phyloP scores from a whole-genome alignment of 2,888 invertebrate genomes.

The Pomacea canaliculata region DNA sequence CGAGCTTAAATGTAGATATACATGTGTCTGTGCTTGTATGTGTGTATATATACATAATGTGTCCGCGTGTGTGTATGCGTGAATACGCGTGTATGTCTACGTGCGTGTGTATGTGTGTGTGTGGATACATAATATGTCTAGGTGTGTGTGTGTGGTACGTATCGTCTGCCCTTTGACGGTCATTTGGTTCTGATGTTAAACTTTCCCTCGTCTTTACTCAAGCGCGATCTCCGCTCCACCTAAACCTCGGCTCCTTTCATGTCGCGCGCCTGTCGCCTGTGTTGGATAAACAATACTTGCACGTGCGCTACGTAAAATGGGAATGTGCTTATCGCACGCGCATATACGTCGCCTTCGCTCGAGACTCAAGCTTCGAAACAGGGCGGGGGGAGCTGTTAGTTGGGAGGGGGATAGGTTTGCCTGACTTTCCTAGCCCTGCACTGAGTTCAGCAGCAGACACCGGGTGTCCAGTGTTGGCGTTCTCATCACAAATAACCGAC shows the following conservation, averaged over 20 bases:
- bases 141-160: neutral
- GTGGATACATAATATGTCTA: too few relatives aligned
- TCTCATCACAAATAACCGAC: too few relatives aligned
- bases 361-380: too few relatives aligned
- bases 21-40: neutral
- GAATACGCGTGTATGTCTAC: neutral
- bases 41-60: neutral
- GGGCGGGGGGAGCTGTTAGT: too few relatives aligned
- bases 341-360: too few relatives aligned
- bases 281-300: slow-evolving; percentile 9
- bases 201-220: neutral
- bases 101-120: neutral
- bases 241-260: neutral
- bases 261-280: neutral
- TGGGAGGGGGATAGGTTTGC: too few relatives aligned
- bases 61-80: neutral
- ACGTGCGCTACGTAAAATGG: slow-evolving; percentile 10
- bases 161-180: neutral
- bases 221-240: neutral
- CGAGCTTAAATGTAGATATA: neutral
- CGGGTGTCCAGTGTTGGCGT: too few relatives aligned
- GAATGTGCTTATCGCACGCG: slow-evolving; percentile 5
- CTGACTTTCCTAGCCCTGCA: too few relatives aligned
- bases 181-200: neutral
- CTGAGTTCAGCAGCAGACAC: too few relatives aligned